A percentile compares a stretch with the other conserved stretches of the same genome.
Evolutionary conservation across 1,140 invertebrate genomes (phyloP).

Genomic region (Heliconius congener): DNA sequence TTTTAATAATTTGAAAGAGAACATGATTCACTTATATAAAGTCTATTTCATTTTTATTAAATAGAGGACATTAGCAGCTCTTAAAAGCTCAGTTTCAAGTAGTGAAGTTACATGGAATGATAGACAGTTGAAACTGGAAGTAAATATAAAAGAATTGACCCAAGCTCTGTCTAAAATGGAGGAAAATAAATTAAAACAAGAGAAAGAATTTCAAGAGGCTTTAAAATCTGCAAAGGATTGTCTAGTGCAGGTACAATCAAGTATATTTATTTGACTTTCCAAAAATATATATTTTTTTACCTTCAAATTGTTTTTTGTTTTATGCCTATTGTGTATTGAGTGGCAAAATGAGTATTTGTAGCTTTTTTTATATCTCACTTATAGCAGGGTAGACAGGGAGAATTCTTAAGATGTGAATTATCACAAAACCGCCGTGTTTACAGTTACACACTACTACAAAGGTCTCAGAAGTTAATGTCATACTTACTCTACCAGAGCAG

Average conservation of each 20-base stretch:
- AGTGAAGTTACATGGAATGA: constrained; percentile 76
- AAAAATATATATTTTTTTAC: no score
- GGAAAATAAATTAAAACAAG: constrained; percentile 79
- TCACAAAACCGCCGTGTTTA: no score
- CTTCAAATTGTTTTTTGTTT: no score
- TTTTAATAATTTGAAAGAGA: neutral
- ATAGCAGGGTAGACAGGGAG: no score
- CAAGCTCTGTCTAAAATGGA: constrained; percentile 79
- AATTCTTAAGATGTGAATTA: no score
- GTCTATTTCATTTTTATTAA: constrained; percentile 15
- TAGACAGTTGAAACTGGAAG: constrained; percentile 77
- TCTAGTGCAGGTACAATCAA: constrained; percentile 52
- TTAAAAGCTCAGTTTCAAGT: constrained; percentile 57
- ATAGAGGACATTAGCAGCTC: constrained; percentile 55
- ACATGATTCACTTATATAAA: neutral
- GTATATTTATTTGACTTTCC: neutral
- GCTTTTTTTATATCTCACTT: no score
- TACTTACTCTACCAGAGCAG: no score
- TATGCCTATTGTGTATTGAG: no score
- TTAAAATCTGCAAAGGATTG: constrained; percentile 66
- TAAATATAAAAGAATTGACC: constrained; percentile 80
- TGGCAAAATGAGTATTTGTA: no score
- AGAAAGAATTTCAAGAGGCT: constrained; percentile 64
- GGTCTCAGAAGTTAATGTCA: no score
- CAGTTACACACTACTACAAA: no score